Evolutionary conservation across 2,888 invertebrate species (phyloP).

Genomic region (Cybosia mesomella): DNA sequence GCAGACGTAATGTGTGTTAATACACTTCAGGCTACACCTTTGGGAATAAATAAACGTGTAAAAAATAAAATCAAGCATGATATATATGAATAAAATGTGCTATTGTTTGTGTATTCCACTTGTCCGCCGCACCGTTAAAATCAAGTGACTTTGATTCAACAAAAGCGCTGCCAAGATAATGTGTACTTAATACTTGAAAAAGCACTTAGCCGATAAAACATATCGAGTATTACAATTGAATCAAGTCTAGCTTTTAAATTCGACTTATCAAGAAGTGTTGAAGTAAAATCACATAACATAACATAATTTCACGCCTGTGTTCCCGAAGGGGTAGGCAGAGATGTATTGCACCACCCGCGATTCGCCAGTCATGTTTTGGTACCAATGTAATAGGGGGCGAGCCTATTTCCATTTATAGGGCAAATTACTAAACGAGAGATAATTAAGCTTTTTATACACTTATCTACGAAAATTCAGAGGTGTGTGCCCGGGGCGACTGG

Average conservation of each 20-base stretch:
- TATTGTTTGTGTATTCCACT: background rate
- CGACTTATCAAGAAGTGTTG: background rate
- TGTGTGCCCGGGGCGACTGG: no score
- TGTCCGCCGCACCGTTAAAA: background rate
- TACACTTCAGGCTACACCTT: no score
- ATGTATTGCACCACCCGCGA: no score
- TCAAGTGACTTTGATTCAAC: background rate
- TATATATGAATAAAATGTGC: background rate
- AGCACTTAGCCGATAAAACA: constrained; percentile 3
- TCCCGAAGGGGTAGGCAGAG: no score
- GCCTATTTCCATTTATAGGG: no score
- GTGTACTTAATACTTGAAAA: constrained; percentile 2
- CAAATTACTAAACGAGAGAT: no score
- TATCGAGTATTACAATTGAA: background rate
- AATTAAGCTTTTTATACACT: no score
- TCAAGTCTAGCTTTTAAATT: background rate
- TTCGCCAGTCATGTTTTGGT: no score
- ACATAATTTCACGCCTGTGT: no score
- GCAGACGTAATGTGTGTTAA: no score
- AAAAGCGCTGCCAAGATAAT: background rate
- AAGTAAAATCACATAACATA: background rate
- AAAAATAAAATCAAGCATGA: background rate
- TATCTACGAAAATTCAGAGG: no score
- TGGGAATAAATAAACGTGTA: background rate
- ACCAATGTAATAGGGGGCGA: no score